Evolutionary conservation across 2,888 invertebrate species (phyloP).

Genomic region (Atherix ibis): DNA sequence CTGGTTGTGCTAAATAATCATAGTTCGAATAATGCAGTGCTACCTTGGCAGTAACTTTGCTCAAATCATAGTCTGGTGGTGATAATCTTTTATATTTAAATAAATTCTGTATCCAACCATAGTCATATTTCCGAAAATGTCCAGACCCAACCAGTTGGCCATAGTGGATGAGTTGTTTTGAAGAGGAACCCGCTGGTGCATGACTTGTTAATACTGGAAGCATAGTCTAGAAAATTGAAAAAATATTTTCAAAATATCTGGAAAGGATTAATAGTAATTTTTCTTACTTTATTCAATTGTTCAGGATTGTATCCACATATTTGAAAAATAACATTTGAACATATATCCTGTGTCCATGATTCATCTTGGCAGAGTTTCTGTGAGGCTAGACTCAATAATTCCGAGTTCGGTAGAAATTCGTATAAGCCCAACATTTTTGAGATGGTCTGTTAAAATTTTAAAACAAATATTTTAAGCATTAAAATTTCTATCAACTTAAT

Average conservation of each 20-base stretch:
- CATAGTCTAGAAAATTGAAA: constrained; percentile 28
- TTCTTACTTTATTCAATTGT: constrained; percentile 25
- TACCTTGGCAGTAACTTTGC: constrained; percentile 30
- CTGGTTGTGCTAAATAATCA: constrained; percentile 37
- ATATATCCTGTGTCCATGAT: constrained; percentile 36
- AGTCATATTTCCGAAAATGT: constrained; percentile 33
- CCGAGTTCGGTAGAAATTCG: constrained; percentile 44
- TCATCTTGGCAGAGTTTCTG: constrained; percentile 39
- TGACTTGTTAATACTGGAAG: constrained; percentile 42
- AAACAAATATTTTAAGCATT: constrained; percentile 1
- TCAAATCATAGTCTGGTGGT: constrained; percentile 33
- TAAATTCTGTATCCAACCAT: constrained; percentile 29
- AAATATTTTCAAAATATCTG: background rate
- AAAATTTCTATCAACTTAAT: no score
- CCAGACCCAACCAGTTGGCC: constrained; percentile 28
- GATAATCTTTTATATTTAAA: constrained; percentile 29
- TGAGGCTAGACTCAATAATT: no score
- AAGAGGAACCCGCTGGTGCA: constrained; percentile 38
- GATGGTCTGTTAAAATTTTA: background rate
- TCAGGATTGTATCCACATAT: constrained; percentile 30
- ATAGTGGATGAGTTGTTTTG: constrained; percentile 36
- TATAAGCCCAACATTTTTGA: constrained; percentile 14
- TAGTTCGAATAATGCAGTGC: constrained; percentile 34
- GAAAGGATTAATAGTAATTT: constrained; percentile 5
- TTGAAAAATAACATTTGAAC: constrained; percentile 40